phyloP scores from a whole-genome alignment of 2,113 vertebrate genomes.

The Gorsachius goisagi region DNA sequence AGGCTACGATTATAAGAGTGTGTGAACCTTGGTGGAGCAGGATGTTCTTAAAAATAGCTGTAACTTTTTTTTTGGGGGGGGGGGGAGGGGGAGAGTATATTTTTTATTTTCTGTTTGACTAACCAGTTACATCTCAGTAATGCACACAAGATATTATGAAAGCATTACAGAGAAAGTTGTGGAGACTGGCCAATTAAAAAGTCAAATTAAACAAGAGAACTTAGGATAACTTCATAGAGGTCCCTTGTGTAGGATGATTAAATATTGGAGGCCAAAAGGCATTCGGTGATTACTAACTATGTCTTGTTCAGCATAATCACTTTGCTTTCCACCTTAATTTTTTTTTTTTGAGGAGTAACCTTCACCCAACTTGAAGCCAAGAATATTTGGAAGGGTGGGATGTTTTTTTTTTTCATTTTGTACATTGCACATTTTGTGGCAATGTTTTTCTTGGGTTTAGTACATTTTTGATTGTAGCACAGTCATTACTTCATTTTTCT shows the following conservation, averaged over 20 bases:
- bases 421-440: constrained; percentile 38
- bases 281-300: neutral
- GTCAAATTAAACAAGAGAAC: constrained; percentile 52
- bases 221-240: constrained; percentile 15
- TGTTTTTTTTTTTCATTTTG: constrained; percentile 14
- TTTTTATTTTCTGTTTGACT: constrained; percentile 2
- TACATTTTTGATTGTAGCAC: constrained; percentile 37
- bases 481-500: constrained; percentile 64
- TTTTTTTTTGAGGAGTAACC: neutral
- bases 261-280: neutral
- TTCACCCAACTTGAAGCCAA: constrained; percentile 23
- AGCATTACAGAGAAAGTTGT: neutral
- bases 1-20: neutral
- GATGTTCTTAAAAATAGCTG: constrained; percentile 13
- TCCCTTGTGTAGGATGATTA: constrained; percentile 37
- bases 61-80: neutral
- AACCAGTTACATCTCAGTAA: neutral
- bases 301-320: neutral
- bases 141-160: neutral
- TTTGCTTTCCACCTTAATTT: constrained; percentile 32
- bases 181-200: constrained; percentile 32
- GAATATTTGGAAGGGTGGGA: constrained; percentile 36
- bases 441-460: constrained; percentile 59
- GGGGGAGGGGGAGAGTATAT: rapidly evolving
- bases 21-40: neutral